Percentiles rank a stretch among this genome's conserved stretches.
Conservation (phyloP, 2,888 invertebrate species). For the Flexamia atlantica region DNA sequence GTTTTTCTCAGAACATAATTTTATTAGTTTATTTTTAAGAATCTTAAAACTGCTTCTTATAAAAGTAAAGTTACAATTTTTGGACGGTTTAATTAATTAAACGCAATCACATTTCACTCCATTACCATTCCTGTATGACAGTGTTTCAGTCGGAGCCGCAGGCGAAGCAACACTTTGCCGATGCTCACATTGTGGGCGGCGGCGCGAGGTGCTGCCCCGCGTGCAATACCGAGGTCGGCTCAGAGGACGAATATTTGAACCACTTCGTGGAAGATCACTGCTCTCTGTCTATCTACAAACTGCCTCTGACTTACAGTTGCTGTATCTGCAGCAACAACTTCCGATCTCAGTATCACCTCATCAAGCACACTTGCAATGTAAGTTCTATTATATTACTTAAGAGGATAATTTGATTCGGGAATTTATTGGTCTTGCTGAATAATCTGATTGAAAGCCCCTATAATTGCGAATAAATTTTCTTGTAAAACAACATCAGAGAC, state of each 20-base stretch:
- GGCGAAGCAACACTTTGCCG: neutral
- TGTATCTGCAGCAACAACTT: constrained; percentile 65
- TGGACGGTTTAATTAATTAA: too few relatives aligned
- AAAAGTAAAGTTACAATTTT: too few relatives aligned
- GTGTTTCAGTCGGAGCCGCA: neutral
- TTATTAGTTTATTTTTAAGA: too few relatives aligned
- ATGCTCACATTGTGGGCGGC: neutral
- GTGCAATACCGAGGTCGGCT: neutral
- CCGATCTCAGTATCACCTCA: constrained; percentile 65
- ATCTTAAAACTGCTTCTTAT: too few relatives aligned
- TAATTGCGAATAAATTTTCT: too few relatives aligned
- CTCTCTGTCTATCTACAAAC: constrained; percentile 57
- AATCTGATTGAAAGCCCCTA: too few relatives aligned
- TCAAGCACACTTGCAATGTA: constrained; percentile 66
- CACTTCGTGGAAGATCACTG: constrained; percentile 48
- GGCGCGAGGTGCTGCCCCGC: neutral
- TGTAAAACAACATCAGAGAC: too few relatives aligned
- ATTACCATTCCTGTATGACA: neutral
- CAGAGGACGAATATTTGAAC: neutral
- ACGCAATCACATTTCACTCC: too few relatives aligned
- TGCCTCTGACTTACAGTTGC: constrained; percentile 66
- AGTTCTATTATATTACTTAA: neutral
- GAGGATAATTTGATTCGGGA: too few relatives aligned
- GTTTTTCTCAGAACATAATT: too few relatives aligned
- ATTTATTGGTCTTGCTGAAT: too few relatives aligned